These are phyloP conservation scores for Pitta sordida DNA, from an alignment of 2,113 vertebrate species.

Conservation along the genomic window DNA sequence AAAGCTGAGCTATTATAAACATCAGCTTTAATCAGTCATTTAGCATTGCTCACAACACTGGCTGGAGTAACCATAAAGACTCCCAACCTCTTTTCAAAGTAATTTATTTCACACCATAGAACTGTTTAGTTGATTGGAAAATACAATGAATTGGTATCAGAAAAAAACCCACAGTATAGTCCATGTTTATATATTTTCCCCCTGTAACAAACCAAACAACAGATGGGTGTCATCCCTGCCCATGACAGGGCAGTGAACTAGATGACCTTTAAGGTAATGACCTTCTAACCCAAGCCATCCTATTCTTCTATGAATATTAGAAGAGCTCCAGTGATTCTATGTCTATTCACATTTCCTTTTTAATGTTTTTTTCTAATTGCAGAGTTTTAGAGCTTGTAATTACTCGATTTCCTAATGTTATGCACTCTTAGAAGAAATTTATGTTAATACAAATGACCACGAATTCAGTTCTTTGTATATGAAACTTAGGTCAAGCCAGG, in stretches of 20 bases:
- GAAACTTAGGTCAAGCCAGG: background rate
- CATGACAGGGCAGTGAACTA: background rate
- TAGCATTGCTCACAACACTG: background rate
- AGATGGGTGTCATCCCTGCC: background rate
- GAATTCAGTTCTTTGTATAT: background rate
- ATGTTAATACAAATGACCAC: background rate
- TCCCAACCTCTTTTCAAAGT: background rate
- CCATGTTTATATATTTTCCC: background rate
- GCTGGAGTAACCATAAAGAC: background rate
- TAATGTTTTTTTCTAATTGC: background rate
- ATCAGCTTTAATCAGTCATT: background rate
- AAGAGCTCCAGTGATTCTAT: background rate
- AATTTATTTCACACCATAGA: background rate
- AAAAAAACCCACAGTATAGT: background rate
- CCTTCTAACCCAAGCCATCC: background rate
- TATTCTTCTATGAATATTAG: background rate
- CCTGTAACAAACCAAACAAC: background rate
- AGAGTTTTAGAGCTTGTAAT: background rate
- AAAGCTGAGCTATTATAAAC: background rate
- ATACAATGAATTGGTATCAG: background rate
- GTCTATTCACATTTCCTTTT: background rate
- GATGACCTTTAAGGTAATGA: background rate
- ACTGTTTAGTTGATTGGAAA: background rate
- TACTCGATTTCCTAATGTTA: background rate
- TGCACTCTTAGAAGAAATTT: background rate